Evolutionary conservation across 2,113 vertebrate species (phyloP), one percentile per base, ranked within the genome.

Genomic region (Diphyllodes magnificus): DNA sequence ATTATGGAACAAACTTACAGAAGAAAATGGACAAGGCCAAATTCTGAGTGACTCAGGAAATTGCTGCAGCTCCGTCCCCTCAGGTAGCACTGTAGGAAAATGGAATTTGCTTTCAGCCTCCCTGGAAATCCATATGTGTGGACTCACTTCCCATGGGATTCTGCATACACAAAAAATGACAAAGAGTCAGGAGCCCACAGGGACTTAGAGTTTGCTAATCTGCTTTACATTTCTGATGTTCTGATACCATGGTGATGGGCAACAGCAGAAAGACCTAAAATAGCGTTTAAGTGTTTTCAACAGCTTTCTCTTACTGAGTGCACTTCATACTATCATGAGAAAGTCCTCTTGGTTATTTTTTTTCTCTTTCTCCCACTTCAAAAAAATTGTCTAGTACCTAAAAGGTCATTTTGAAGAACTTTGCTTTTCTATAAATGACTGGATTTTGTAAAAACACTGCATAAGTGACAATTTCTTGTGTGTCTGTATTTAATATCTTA

Each of bases 351-450:
- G 79, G 60, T 49, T 49, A 16, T 63, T 89, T 75, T 87, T 92
- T 93, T 70, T 21, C 35, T 88, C 85, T 78, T 93, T 88, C 51
- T 83, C 44, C 60, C 85, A 92, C 92, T 96, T 94, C 30, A 97
- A 31, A 88, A 92, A 86, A 94, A 95, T 92, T 91, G 33, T 96
- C 88, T 96, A 94, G 56, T 90, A 83, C 50, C 79, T 92, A 81
- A 95, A 96, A 94, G 95, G 93, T 96, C 95, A 92, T 90, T 92
- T 20, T 95, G 60, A 90, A 97, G 94, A 94, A 93, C 44, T 86
- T 95, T 88, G 79, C 93, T 97, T 92, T 93, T 91, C 82, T 88
- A 15, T 78, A 94, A 96, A 86, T 94, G 64, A 83, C 64, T 75
- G 56, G 64, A 71, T 92, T 93, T 96, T 86, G 28, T 86, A 92